phyloP scores from a whole-genome alignment of 2,113 vertebrate species.

The Pristiophorus japonicus region DNA sequence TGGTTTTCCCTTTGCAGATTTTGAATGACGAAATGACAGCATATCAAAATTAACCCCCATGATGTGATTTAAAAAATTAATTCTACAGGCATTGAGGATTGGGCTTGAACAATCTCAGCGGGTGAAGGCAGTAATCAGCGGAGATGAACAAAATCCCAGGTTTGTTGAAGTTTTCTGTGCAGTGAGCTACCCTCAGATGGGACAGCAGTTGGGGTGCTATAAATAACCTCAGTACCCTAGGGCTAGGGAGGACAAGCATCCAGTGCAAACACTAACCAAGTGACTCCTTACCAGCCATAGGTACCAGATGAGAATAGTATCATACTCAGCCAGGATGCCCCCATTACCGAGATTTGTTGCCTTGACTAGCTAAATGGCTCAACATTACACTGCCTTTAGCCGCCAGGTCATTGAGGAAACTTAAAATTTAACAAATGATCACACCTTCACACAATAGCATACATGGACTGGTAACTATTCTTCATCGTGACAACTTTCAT shows the following conservation, averaged over 20 bases:
- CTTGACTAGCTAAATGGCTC: background rate
- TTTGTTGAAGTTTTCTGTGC: background rate
- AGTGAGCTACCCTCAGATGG: background rate
- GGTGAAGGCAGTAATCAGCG: background rate
- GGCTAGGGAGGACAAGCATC: background rate
- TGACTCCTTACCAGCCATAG: background rate
- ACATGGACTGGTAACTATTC: background rate
- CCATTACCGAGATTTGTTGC: background rate
- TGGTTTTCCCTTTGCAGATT: too few relatives aligned
- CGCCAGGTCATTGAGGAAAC: background rate
- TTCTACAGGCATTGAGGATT: background rate
- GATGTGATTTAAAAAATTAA: too few relatives aligned
- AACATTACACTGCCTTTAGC: background rate
- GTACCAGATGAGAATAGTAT: background rate
- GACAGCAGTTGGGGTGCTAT: background rate
- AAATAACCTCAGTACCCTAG: background rate
- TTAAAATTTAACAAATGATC: background rate
- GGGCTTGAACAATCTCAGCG: background rate
- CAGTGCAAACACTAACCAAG: background rate
- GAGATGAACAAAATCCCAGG: background rate
- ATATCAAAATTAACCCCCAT: too few relatives aligned
- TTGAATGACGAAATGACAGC: too few relatives aligned
- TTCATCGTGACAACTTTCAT: background rate
- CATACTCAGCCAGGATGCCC: background rate
- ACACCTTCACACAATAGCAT: background rate